Evolutionary conservation across 2,113 vertebrate genomes (phyloP).

Genomic region (Sula dactylatra): DNA sequence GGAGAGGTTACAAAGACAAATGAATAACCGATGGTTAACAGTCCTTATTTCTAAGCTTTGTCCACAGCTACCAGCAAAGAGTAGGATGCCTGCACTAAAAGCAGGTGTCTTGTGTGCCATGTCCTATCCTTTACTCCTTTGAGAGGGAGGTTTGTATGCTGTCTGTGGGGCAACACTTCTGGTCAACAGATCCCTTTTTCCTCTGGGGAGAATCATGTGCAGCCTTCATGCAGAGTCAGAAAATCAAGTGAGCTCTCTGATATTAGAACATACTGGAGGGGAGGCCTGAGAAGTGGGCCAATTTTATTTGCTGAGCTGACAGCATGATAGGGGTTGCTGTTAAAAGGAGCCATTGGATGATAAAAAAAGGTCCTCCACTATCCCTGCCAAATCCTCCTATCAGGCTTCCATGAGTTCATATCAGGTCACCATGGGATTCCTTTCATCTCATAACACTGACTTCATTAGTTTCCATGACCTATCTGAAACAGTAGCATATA

Average conservation of each 20-base stretch:
- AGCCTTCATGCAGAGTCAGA: background rate
- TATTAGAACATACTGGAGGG: background rate
- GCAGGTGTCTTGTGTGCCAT: background rate
- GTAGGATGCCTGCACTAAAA: background rate
- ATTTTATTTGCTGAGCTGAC: conserved; percentile 12
- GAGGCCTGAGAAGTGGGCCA: background rate
- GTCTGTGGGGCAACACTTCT: background rate
- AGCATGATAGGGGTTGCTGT: background rate
- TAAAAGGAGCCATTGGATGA: conserved; percentile 7
- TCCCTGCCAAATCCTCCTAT: conserved; percentile 44
- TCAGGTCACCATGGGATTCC: conserved; percentile 45
- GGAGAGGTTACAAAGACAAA: background rate
- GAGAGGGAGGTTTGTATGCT: background rate
- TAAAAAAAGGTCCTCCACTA: conserved; percentile 25
- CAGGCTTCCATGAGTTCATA: conserved; percentile 36
- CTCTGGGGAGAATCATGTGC: background rate
- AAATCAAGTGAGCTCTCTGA: background rate
- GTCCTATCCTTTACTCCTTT: background rate
- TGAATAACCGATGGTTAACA: background rate
- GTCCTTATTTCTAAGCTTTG: background rate
- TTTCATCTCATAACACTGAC: conserved; percentile 50
- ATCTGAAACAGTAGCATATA: conserved; percentile 42
- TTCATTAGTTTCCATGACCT: conserved; percentile 60
- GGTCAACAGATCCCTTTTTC: background rate
- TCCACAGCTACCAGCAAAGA: background rate